A percentile compares a stretch with the other conserved stretches of the same genome.
These are phyloP conservation scores for Calvadosia cruxmelitensis DNA, from an alignment of 30 jellyfish, hydroid and myxozoan genomes.

Conservation along the genomic window DNA sequence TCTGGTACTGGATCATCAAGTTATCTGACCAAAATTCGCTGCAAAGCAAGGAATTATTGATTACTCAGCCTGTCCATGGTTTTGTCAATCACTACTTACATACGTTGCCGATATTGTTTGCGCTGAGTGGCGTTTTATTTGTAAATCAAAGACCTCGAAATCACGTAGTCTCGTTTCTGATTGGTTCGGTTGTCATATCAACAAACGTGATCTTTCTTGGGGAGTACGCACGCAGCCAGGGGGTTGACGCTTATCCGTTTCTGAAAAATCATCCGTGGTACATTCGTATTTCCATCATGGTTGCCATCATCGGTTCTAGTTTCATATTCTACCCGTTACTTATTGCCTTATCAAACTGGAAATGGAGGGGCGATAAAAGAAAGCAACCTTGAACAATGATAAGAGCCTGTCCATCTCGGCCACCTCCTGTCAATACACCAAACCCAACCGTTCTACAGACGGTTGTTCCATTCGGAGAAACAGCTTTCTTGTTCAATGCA, in stretches of 20 bases:
- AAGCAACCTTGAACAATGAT: too few relatives aligned
- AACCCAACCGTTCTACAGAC: neutral
- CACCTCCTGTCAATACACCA: neutral
- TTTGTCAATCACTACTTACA: neutral
- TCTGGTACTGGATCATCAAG: neutral
- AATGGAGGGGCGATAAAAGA: too few relatives aligned
- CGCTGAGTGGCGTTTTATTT: neutral
- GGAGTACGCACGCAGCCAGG: too few relatives aligned
- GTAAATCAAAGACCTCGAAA: neutral
- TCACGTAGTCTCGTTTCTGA: neutral
- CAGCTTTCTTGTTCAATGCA: too few relatives aligned
- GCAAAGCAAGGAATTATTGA: neutral
- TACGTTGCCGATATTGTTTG: neutral
- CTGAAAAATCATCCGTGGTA: neutral
- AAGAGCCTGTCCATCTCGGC: too few relatives aligned
- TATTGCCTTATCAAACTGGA: neutral
- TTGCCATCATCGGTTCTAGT: too few relatives aligned
- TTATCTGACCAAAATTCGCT: neutral
- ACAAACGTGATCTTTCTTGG: neutral
- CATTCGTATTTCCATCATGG: too few relatives aligned
- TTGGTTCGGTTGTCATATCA: too few relatives aligned
- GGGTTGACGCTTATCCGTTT: conserved; percentile 1
- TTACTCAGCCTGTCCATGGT: neutral
- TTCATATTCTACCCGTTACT: neutral
- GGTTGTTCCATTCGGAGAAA: too few relatives aligned